Conservation (phyloP, 2,113 vertebrate species). For the Phaethon lepturus region DNA sequence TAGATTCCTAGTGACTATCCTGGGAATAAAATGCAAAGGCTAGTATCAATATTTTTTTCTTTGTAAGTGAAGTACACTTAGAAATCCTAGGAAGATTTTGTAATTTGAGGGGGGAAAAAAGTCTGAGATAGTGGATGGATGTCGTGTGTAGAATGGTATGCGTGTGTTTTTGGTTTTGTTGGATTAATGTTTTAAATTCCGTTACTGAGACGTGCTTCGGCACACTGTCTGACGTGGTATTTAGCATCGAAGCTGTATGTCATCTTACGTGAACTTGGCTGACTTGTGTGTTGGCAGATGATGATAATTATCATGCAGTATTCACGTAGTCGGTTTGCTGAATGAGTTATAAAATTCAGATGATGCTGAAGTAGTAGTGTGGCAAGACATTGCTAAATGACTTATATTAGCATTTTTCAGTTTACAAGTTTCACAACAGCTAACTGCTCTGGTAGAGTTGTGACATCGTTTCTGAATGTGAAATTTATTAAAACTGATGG, state of each 20-base stretch:
- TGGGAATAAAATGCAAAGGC: not conserved
- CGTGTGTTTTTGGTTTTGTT: not conserved
- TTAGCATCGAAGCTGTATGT: not conserved
- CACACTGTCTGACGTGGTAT: constrained; percentile 27
- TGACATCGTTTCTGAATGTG: not conserved
- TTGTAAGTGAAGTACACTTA: not conserved
- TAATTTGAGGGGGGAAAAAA: not conserved
- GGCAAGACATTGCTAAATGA: not conserved
- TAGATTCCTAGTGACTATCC: not conserved
- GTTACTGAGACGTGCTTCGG: constrained; percentile 10
- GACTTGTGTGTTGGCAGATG: constrained; percentile 69
- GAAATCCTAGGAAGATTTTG: not conserved
- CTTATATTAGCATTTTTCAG: not conserved
- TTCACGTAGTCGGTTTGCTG: constrained; percentile 57
- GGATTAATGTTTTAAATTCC: constrained; percentile 3
- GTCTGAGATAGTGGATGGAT: not conserved
- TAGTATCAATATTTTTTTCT: not conserved
- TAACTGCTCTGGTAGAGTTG: not conserved
- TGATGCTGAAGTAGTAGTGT: not conserved
- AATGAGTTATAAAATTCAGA: not conserved
- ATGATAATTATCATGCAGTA: constrained; percentile 56
- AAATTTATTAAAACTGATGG: not conserved
- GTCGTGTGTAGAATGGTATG: not conserved
- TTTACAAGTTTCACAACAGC: not conserved
- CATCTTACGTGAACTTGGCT: constrained; percentile 72